Conservation (phyloP, 2,113 vertebrate genomes). For the Craseonycteris thonglongyai region DNA sequence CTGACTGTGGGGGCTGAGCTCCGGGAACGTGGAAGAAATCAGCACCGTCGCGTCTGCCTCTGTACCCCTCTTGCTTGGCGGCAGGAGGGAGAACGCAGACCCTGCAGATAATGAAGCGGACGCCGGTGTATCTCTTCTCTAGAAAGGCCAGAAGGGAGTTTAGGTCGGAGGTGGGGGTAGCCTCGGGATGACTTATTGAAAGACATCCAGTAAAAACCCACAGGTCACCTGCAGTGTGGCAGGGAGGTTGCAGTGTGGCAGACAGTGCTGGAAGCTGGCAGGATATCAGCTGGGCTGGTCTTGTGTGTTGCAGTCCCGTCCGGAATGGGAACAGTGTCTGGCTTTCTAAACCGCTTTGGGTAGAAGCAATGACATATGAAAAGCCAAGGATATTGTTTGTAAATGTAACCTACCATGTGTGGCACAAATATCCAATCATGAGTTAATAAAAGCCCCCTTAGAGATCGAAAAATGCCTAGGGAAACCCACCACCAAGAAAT, state of each 20-base stretch:
- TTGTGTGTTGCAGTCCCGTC: background rate
- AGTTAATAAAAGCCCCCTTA: background rate
- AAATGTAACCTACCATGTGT: background rate
- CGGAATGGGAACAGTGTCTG: too few species aligned
- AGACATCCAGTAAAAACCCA: background rate
- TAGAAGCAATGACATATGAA: background rate
- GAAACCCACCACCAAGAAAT: background rate
- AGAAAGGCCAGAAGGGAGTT: background rate
- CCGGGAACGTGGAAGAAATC: background rate
- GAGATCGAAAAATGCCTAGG: background rate
- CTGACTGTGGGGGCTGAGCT: background rate
- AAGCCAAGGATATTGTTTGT: background rate
- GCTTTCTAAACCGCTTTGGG: background rate
- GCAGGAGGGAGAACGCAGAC: background rate
- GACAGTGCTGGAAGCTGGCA: background rate
- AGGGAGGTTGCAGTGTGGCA: background rate
- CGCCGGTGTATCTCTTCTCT: background rate
- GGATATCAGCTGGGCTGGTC: background rate
- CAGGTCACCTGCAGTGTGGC: background rate
- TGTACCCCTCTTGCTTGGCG: background rate
- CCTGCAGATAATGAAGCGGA: background rate
- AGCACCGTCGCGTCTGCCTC: background rate
- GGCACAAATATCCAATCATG: background rate
- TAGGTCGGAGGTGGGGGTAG: background rate
- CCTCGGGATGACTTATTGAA: background rate